Conservation (phyloP, 2,888 invertebrate species). For the Pammene aurita region DNA sequence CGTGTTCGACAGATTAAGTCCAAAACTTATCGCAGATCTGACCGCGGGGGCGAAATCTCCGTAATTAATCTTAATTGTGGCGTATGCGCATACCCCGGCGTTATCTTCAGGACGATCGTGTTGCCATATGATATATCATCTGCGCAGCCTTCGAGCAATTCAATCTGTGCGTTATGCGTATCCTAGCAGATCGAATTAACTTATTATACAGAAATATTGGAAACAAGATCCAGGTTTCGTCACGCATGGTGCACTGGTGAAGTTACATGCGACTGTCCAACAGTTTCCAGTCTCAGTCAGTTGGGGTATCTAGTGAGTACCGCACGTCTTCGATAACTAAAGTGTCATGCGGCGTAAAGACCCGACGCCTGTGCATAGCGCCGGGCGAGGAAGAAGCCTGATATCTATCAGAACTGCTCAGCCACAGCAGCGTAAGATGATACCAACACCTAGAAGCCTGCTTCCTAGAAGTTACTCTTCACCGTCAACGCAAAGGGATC, state of each 20-base stretch:
- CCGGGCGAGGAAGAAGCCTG: conserved; percentile 66
- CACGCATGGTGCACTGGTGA: conserved; percentile 44
- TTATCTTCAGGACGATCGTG: conserved; percentile 62
- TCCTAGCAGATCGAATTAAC: conserved; percentile 21
- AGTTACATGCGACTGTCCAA: conserved; percentile 62
- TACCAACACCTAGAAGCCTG: conserved; percentile 57
- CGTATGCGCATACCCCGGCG: conserved; percentile 47
- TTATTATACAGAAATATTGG: conserved; percentile 29
- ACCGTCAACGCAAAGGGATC: conserved; percentile 65
- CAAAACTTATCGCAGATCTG: conserved; percentile 58
- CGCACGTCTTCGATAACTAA: conserved; percentile 57
- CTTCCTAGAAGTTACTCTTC: conserved; percentile 76
- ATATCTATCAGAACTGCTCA: conserved; percentile 72
- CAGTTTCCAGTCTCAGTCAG: conserved; percentile 61
- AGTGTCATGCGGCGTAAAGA: conserved; percentile 71
- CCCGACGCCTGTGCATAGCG: conserved; percentile 53
- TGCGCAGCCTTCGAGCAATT: conserved; percentile 74
- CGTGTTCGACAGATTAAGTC: conserved; percentile 55
- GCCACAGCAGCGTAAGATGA: conserved; percentile 68
- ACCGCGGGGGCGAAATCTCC: conserved; percentile 51
- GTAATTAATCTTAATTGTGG: conserved; percentile 55
- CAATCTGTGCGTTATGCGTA: conserved; percentile 53
- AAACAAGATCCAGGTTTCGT: conserved; percentile 28
- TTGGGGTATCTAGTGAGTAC: conserved; percentile 55
- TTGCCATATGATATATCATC: conserved; percentile 79